Base-by-base conservation (phyloP, 92 coral and sea anemone species). In the Pocillopora grandis region DNA sequence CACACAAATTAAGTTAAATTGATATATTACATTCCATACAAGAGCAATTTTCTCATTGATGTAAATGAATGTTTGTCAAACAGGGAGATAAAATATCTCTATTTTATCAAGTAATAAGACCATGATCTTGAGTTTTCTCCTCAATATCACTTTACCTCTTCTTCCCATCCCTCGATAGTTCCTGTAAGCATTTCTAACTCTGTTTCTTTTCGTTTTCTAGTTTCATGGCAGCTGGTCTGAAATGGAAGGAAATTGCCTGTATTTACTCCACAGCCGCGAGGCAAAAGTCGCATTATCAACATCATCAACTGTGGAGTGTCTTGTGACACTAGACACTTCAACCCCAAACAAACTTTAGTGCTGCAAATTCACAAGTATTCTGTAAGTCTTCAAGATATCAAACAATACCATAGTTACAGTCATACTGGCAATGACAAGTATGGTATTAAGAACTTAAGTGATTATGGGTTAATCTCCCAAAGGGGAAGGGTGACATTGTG, bases 181-280 rank as follows among this genome's bases (percentile, higher is more conserved):
- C 99, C 99, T 71, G 99, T 96, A 65, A 96, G 83, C 85, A 96
- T 96, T 77, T 96, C 99, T 55, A 94, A 91, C 80, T 96, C 98
- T 33, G 99, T 96, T 82, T 96, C 99, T 87, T 96, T 96, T 79
- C 92, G 83, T 60, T 95, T 95, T 88, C 99, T 83, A 78, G 93
- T 94, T 89, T 96, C 99, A 91, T 89, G 92, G 71, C 99, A 96
- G 80, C 99, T 96, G 35, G 97, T 96, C 99, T 96, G 88, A 15
- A 81, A 92, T 71, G 5, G 61, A 56, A 61, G 57, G 61, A 66
- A 42, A 58, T 59, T 72, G 59, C 78, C 61, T 49, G 65, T 63
- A 76, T 61, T 60, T 19, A 72, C 64, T 48, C 62, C n/a, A 49
- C 58, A 56, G 75, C 48, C 42, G 55, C 42, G 13, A 36, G 75